Percentiles rank a stretch among this genome's conserved stretches.
phyloP scores from a whole-genome alignment of 2,888 invertebrate genomes.

The Cynaeus angustus region DNA sequence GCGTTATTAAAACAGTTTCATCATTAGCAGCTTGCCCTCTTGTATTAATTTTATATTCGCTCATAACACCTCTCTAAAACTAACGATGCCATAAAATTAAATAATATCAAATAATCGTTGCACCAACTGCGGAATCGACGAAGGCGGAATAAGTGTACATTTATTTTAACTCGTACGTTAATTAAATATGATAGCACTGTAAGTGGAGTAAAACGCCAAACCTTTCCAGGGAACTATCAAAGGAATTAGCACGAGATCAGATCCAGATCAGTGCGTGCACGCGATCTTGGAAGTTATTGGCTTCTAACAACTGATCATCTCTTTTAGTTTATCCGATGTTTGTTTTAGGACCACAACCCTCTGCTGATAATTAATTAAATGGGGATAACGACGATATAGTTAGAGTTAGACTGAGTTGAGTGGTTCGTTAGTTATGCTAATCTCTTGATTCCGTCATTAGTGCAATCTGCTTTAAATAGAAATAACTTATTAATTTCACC shows the following conservation, averaged over 20 bases:
- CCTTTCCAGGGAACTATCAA: constrained; percentile 7
- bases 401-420: constrained; percentile 45
- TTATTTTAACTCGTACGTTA: constrained; percentile 16
- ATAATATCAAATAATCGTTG: constrained; percentile 42
- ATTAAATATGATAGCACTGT: constrained; percentile 25
- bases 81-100: constrained; percentile 33
- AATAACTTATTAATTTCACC: constrained; percentile 34
- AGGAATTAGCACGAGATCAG: constrained; percentile 20
- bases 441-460: constrained; percentile 51
- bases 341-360: constrained; percentile 43
- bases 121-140: constrained; percentile 23
- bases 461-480: constrained; percentile 40
- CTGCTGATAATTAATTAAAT: constrained; percentile 46
- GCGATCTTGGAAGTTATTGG: constrained; percentile 35
- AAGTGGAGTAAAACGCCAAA: constrained; percentile 12
- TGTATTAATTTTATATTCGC: constrained; percentile 45
- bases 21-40: constrained; percentile 37
- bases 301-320: constrained; percentile 32
- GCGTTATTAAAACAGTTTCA: constrained; percentile 45
- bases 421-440: constrained; percentile 59
- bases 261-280: constrained; percentile 23
- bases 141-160: constrained; percentile 12
- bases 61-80: constrained; percentile 45
- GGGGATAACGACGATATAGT: constrained; percentile 48
- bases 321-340: constrained; percentile 42